Base-by-base conservation (phyloP, 2,797 vertebrate species). In the Anableps anableps region DNA sequence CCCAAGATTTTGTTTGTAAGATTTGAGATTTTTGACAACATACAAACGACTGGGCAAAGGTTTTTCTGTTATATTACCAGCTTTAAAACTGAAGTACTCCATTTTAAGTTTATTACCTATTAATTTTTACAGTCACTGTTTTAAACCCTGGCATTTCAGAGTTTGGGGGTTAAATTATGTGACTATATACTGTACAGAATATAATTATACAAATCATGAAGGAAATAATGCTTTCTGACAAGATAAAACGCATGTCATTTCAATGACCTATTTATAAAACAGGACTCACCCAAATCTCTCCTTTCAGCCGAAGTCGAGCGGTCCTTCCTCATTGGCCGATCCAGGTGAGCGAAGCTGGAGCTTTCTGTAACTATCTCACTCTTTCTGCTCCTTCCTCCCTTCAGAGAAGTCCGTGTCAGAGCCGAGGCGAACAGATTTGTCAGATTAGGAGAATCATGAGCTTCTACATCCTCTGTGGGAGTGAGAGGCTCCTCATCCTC, bases 381-480 rank as follows among this genome's bases (percentile, higher is more conserved):
- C 90, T 96, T 96, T 89, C 96, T 89, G 87, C 94, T 96, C 83
- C 96, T 96, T 50, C 96, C 95, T 26, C 95, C 96, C 41, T 93
- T 95, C 78, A 95, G 80, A 1, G 94, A 86, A 79, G 93, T 93
- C 71, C 94, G 92, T 53, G 97, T 98, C 92, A 99, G 97, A 94
- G 98, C 98, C 90, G 98, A 98, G 88, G 98, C 97, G 91, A 99
- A 99, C 89, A 99, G 96, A 86, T 99, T 99, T 41, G 98, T 99
- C 85, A 97, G 98, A 74, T 95, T 93, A 34, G 93, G 94, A 86
- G 92, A 90, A 36, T 92, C 86, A 0, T 86, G 94, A 75, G 82
- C 79, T 76, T 94, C 95, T 48, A 81, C 78, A 36, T 95, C 95
- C 70, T 94, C 95, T 2, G 88, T 89, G 66, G 94, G 93, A 8